Evolutionary conservation across 37 sponge, comb jelly and placozoan species (phyloP).

Genomic region (Hormiphora californensis): DNA sequence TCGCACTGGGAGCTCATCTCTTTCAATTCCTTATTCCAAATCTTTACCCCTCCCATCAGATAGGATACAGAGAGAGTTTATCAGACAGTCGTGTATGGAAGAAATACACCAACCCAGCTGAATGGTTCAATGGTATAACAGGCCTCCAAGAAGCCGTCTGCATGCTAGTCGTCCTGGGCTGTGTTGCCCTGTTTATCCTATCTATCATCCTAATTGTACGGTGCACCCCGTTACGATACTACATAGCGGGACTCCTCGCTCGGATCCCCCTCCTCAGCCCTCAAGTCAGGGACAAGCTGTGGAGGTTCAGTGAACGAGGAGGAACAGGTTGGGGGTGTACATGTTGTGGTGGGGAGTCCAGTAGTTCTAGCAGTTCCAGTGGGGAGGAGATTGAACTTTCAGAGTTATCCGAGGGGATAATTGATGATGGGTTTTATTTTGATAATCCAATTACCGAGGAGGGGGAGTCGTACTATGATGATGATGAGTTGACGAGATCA

Average conservation of each 20-base stretch:
- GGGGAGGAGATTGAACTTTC: too few relatives aligned
- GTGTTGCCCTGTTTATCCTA: neutral
- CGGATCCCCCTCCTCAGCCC: neutral
- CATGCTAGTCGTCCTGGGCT: neutral
- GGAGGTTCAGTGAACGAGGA: neutral
- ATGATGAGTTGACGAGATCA: too few relatives aligned
- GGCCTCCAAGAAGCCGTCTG: constrained; percentile 27
- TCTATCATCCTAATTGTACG: neutral
- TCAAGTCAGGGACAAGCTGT: neutral
- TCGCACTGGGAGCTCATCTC: too few relatives aligned
- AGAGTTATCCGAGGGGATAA: too few relatives aligned
- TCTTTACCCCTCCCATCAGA: too few relatives aligned
- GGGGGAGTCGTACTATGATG: too few relatives aligned
- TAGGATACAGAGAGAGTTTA: constrained; percentile 19
- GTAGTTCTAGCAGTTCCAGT: too few relatives aligned
- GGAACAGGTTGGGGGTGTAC: too few relatives aligned
- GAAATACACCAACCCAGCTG: constrained; percentile 9
- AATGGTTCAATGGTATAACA: constrained; percentile 50
- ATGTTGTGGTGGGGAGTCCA: too few relatives aligned
- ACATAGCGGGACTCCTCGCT: neutral
- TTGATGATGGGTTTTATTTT: too few relatives aligned
- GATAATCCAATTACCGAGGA: too few relatives aligned
- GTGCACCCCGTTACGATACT: neutral
- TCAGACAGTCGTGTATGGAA: neutral
- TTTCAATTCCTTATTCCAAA: too few relatives aligned